These are phyloP conservation scores for Lagopus leucura DNA, from an alignment of 2,113 vertebrate species.

Conservation along the genomic window DNA sequence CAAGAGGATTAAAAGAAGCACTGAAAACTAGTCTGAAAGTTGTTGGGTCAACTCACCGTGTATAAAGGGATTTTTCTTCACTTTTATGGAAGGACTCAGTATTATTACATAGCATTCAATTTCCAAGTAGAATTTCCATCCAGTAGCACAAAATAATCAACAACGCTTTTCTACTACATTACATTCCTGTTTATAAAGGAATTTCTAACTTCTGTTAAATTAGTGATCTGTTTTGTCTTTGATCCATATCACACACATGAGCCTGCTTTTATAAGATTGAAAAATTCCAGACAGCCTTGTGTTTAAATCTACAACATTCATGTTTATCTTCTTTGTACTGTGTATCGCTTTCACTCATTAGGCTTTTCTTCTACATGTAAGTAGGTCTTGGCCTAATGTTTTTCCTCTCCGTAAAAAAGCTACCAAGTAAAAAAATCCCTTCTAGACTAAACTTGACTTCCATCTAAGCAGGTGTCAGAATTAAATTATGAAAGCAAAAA, in stretches of 20 bases:
- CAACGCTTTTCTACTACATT: background rate
- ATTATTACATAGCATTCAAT: background rate
- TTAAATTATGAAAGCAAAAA: slow-evolving; percentile 34
- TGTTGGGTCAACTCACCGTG: background rate
- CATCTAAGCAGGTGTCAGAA: slow-evolving; percentile 40
- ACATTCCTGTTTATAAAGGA: background rate
- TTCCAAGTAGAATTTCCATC: background rate
- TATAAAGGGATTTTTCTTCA: background rate
- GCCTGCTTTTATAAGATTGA: background rate
- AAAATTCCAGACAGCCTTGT: background rate
- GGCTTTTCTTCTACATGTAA: background rate
- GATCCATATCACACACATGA: background rate
- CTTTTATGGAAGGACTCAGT: background rate
- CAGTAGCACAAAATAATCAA: background rate
- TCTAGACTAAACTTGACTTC: slow-evolving; percentile 31
- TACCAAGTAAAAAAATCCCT: slow-evolving; percentile 28
- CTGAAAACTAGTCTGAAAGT: background rate
- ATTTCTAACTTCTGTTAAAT: background rate
- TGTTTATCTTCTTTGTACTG: background rate
- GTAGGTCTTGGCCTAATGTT: background rate
- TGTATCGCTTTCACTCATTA: background rate
- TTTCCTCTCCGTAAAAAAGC: background rate
- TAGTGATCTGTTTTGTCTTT: background rate
- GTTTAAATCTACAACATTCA: background rate
- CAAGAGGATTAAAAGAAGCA: background rate